These are phyloP conservation scores for Bostrychus sinensis DNA, from an alignment of 2,113 vertebrate species.

Conservation along the genomic window DNA sequence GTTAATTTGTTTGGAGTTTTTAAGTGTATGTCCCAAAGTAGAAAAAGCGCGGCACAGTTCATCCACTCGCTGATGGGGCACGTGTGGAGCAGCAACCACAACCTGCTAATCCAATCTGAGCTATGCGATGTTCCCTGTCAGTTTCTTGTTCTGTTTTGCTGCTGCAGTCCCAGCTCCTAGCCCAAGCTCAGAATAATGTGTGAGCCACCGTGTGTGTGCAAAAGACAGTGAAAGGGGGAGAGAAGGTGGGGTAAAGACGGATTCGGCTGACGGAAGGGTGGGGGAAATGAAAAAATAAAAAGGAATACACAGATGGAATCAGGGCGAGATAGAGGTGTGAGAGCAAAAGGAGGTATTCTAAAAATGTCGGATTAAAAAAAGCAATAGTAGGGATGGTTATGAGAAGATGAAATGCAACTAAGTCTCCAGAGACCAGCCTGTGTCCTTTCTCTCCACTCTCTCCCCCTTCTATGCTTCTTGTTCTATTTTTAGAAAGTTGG, in stretches of 20 bases:
- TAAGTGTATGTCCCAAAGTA: constrained; percentile 33
- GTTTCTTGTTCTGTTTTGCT: constrained; percentile 43
- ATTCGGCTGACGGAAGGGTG: constrained; percentile 26
- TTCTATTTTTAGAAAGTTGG: constrained; percentile 77
- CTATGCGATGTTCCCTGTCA: constrained; percentile 19
- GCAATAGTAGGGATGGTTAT: constrained; percentile 14
- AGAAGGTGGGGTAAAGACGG: constrained; percentile 23
- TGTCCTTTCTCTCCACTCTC: constrained; percentile 34
- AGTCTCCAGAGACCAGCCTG: constrained; percentile 52
- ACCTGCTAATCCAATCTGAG: constrained; percentile 55
- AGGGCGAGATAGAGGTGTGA: constrained; percentile 44
- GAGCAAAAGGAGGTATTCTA: constrained; percentile 40
- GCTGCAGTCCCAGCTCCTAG: constrained; percentile 52
- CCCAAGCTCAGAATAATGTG: constrained; percentile 34
- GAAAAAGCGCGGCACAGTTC: constrained; percentile 33
- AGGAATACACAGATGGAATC: constrained; percentile 47
- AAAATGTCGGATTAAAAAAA: constrained; percentile 46
- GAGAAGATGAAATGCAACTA: constrained; percentile 48
- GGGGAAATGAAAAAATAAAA: constrained; percentile 34
- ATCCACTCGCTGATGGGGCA: constrained; percentile 28
- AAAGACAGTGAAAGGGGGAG: constrained; percentile 34
- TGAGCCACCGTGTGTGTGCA: constrained; percentile 37
- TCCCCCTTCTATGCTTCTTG: constrained; percentile 17
- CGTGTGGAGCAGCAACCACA: constrained; percentile 20
- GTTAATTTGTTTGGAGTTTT: constrained; percentile 23